phyloP scores from a whole-genome alignment of 2,797 vertebrate genomes.

The Protosalanx chinensis region DNA sequence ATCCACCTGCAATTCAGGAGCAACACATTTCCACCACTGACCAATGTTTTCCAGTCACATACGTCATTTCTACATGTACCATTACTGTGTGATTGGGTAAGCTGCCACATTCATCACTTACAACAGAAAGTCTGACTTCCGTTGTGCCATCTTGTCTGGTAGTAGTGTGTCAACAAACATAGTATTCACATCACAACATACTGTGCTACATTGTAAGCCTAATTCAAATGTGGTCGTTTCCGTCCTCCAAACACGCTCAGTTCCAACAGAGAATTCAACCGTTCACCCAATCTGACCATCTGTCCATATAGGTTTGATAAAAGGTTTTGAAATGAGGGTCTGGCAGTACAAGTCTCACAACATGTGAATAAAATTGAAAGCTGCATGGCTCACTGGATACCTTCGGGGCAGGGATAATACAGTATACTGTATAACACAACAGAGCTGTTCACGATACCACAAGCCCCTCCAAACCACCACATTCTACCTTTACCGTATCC shows the following conservation, averaged over 20 bases:
- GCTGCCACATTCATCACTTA: constrained; percentile 30
- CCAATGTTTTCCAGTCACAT: constrained; percentile 9
- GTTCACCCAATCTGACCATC: not conserved
- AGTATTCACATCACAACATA: constrained; percentile 25
- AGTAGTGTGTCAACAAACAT: constrained; percentile 16
- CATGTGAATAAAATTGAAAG: constrained; percentile 40
- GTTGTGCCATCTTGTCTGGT: constrained; percentile 8
- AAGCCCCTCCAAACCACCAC: constrained; percentile 30
- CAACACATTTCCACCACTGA: constrained; percentile 15
- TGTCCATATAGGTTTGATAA: constrained; percentile 1
- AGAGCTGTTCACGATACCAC: constrained; percentile 50
- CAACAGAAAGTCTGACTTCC: constrained; percentile 13
- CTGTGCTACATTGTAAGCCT: constrained; percentile 19
- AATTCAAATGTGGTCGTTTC: not conserved
- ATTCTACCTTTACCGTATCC: constrained; percentile 22
- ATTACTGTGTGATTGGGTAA: constrained; percentile 18
- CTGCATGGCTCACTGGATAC: constrained; percentile 39
- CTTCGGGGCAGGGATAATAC: constrained; percentile 16
- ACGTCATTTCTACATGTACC: constrained; percentile 36
- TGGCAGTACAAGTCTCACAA: constrained; percentile 10
- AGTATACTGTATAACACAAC: not conserved
- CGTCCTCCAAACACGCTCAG: not conserved
- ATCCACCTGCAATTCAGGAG: constrained; percentile 2
- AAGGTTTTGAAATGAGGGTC: constrained; percentile 36
- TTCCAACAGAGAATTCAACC: not conserved